Percentiles rank a stretch among this genome's conserved stretches.
These are phyloP conservation scores for Acyrthosiphon pisum DNA, from an alignment of 1,140 invertebrate genomes.

Conservation along the genomic window DNA sequence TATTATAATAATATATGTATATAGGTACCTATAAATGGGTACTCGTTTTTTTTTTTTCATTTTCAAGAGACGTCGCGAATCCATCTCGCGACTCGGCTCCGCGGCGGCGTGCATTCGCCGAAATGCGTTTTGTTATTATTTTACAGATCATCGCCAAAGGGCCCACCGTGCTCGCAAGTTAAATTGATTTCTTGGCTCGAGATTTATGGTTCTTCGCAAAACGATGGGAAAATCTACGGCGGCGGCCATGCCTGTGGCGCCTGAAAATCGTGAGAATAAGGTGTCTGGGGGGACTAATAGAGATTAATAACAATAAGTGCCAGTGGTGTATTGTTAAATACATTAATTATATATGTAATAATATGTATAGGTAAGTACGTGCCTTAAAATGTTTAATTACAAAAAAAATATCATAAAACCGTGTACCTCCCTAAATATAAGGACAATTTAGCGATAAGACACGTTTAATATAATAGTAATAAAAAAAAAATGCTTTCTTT, in stretches of 20 bases:
- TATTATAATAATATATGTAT: neutral
- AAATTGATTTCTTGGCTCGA: slow-evolving; percentile 29
- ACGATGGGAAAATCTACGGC: slow-evolving; percentile 30
- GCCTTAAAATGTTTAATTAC: neutral
- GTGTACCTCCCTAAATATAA: neutral
- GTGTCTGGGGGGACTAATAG: neutral
- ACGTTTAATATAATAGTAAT: no score
- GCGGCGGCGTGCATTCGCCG: neutral
- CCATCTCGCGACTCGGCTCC: neutral
- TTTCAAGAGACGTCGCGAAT: neutral
- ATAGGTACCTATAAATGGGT: neutral
- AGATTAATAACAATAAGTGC: neutral
- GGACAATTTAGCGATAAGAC: neutral
- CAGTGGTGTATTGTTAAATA: neutral
- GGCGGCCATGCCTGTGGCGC: neutral
- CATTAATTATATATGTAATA: neutral
- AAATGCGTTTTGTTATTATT: neutral
- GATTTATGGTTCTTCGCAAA: slow-evolving; percentile 25
- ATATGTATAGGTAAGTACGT: neutral
- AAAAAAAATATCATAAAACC: neutral
- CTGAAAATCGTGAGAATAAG: slow-evolving; percentile 34
- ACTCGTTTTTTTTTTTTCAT: neutral
- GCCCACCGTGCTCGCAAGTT: neutral
- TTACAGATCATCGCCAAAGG: neutral
- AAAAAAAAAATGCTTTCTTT: neutral